Percentiles rank a stretch among this genome's conserved stretches.
Conservation (phyloP, 2,888 invertebrate species). For the Heteropelma amictum region DNA sequence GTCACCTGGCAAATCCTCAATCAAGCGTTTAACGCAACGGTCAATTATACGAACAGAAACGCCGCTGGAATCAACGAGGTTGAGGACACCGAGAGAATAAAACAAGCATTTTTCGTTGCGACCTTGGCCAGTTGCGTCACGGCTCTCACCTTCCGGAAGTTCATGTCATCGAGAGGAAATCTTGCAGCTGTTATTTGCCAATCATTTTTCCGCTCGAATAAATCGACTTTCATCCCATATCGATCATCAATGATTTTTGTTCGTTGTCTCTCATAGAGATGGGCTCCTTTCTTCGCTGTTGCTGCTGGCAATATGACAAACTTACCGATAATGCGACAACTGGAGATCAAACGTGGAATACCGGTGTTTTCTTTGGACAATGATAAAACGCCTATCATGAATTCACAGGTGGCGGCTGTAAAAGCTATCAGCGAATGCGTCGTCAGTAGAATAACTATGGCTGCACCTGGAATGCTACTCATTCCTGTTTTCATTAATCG, state of each 20-base stretch:
- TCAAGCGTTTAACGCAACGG: constrained; percentile 60
- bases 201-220: no score
- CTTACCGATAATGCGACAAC: constrained; percentile 61
- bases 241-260: neutral
- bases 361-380: constrained; percentile 49
- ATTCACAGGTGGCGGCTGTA: constrained; percentile 59
- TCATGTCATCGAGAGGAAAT: constrained; percentile 52
- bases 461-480: constrained; percentile 62
- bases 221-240: no score
- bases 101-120: constrained; percentile 58
- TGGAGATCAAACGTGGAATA: constrained; percentile 59
- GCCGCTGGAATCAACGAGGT: constrained; percentile 39
- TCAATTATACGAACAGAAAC: constrained; percentile 62
- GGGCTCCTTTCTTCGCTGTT: constrained; percentile 61
- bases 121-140: constrained; percentile 56
- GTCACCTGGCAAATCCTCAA: constrained; percentile 58
- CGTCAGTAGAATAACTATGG: constrained; percentile 57
- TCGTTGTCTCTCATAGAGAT: constrained; percentile 48
- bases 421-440: constrained; percentile 62
- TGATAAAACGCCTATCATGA: constrained; percentile 55
- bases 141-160: constrained; percentile 52
- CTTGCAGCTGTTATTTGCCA: constrained; percentile 56
- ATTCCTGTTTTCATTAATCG: constrained; percentile 58
- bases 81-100: constrained; percentile 18
- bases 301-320: constrained; percentile 61